These are phyloP conservation scores for Aplocera efformata DNA, from an alignment of 2,888 invertebrate genomes.

Conservation along the genomic window DNA sequence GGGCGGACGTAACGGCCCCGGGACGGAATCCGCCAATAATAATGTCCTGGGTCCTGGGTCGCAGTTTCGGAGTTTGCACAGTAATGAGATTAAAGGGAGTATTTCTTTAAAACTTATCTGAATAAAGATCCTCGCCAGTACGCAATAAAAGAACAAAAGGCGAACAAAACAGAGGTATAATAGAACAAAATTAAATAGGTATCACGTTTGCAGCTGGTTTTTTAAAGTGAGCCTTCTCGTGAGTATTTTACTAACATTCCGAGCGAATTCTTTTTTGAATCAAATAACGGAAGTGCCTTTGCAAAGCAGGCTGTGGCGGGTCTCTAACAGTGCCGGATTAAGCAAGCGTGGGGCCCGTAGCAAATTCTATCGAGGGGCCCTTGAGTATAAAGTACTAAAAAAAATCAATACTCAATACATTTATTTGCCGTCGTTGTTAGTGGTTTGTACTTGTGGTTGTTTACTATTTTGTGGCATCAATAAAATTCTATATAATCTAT, in stretches of 20 bases:
- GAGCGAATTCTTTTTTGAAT: slow-evolving; percentile 16
- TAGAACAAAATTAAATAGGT: slow-evolving; percentile 56
- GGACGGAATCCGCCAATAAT: slow-evolving; percentile 36
- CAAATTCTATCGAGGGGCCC: too few species aligned
- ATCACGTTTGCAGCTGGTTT: slow-evolving; percentile 49
- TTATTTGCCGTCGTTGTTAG: too few species aligned
- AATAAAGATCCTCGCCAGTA: slow-evolving; percentile 42
- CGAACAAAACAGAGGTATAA: slow-evolving; percentile 54
- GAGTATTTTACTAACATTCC: slow-evolving; percentile 31
- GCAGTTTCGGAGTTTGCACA: slow-evolving; percentile 42
- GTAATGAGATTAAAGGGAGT: slow-evolving; percentile 53
- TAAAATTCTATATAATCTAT: too few species aligned
- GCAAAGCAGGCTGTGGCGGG: slow-evolving; percentile 23
- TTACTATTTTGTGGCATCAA: too few species aligned
- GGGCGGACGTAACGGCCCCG: slow-evolving; percentile 32
- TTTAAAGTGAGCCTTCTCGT: slow-evolving; percentile 38
- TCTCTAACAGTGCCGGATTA: too few species aligned
- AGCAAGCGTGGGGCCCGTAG: too few species aligned
- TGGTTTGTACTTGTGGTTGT: too few species aligned
- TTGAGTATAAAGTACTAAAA: too few species aligned
- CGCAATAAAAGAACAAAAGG: slow-evolving; percentile 52
- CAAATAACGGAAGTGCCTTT: slow-evolving; percentile 25
- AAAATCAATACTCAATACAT: too few species aligned
- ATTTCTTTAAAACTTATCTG: slow-evolving; percentile 54
- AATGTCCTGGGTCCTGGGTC: slow-evolving; percentile 36